These are phyloP conservation scores for Clarias laeviceps DNA, from an alignment of 2,797 vertebrate genomes.

Conservation along the genomic window DNA sequence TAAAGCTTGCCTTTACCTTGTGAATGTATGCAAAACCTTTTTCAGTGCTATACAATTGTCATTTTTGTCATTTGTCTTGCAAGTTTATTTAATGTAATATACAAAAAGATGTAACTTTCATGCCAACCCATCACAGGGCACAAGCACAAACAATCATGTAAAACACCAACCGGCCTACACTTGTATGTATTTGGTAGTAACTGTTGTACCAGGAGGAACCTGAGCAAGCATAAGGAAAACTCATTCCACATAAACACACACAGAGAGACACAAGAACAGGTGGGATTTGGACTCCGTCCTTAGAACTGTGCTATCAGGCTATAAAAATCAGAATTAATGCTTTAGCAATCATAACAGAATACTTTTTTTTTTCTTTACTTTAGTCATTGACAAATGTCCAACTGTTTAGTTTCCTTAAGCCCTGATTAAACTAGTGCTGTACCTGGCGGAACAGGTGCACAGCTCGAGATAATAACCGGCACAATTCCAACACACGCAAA, in stretches of 20 bases:
- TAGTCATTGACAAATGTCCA: neutral
- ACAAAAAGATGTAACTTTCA: too few species aligned
- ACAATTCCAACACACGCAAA: neutral
- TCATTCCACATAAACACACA: too few species aligned
- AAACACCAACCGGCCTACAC: too few species aligned
- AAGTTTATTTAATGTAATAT: neutral
- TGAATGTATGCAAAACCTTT: neutral
- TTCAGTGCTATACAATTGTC: neutral
- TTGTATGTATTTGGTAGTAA: too few species aligned
- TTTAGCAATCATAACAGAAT: neutral
- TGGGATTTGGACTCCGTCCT: too few species aligned
- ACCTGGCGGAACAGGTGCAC: conserved; percentile 30
- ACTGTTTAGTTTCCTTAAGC: neutral
- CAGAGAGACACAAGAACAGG: too few species aligned
- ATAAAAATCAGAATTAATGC: neutral
- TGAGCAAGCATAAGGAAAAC: too few species aligned
- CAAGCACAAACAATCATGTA: too few species aligned
- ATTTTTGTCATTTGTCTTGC: neutral
- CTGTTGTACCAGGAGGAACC: too few species aligned
- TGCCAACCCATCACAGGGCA: too few species aligned
- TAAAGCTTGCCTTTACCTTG: neutral
- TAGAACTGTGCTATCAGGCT: too few species aligned
- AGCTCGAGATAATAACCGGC: neutral
- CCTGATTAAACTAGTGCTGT: neutral
- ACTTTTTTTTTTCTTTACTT: too few species aligned